Base-by-base conservation (phyloP, 2,797 vertebrate genomes). In the Toxotes lorentzi region DNA sequence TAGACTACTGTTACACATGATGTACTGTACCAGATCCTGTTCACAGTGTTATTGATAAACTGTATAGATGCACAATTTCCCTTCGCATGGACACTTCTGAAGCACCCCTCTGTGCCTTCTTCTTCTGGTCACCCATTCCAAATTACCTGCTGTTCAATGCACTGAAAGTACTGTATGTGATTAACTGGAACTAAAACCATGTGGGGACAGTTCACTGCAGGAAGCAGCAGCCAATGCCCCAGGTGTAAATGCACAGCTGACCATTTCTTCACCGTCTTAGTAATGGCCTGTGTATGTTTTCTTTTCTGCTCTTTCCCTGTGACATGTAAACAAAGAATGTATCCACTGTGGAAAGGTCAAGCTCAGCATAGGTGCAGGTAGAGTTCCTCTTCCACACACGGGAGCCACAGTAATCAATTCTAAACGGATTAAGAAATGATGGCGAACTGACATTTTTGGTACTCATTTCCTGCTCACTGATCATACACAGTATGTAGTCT, bases 1-100 rank as follows among this genome's bases (percentile, higher is more conserved):
- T 96, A 88, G 97, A 98, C 95, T 98, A 97, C 63, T 96, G 96
- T 76, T 98, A 98, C 92, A 97, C 97, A 94, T 97, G 97, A 98
- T 95, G 92, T 85, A 91, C 90, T 95, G 79, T 80, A 84, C 92
- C 88, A 90, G 82, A 91, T 90, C 88, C 90, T 88, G 78, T 84
- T 88, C 90, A 85, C 81, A 86, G 86, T 91, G 89, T 92, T 91
- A 91, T 86, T 88, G 89, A 88, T 91, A 90, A 93, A 94, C 92
- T 94, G 93, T 94, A 94, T 95, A 94, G 93, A 95, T 94, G 94
- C 94, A 95, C 94, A 94, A 94, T 93, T 93, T 93, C 92, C 92
- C 91, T 94, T 92, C 87, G 91, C 92, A 93, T 94, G 93, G 93
- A 94, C 91, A 93, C 91, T 89, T 92, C 88, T 92, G 94, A 93